A percentile compares a stretch with the other conserved stretches of the same genome.
Evolutionary conservation across 2,113 vertebrate species (phyloP).

Genomic region (Pelecanoides urinatrix): DNA sequence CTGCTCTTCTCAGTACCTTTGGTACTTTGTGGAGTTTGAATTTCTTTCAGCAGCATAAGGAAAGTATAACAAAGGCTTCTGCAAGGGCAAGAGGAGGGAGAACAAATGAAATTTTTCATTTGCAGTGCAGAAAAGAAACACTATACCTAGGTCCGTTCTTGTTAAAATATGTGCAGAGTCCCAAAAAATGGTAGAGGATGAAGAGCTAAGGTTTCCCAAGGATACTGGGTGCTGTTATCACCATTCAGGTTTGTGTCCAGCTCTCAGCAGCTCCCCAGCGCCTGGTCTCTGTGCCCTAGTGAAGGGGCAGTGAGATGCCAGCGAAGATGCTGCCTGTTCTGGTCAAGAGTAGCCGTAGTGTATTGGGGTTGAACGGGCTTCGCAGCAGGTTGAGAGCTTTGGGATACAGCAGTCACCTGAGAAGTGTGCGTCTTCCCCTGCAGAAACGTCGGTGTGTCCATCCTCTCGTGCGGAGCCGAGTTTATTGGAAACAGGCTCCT

Average conservation of each 20-base stretch:
- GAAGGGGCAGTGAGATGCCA: neutral
- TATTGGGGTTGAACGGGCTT: neutral
- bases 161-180: neutral
- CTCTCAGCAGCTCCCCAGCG: neutral
- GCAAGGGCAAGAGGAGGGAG: neutral
- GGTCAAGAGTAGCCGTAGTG: no score
- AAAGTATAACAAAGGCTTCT: neutral
- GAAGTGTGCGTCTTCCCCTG: neutral
- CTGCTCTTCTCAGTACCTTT: neutral
- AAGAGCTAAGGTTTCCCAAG: neutral
- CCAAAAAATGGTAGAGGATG: neutral
- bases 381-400: neutral
- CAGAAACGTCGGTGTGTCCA: neutral
- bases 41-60: neutral
- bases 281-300: no score
- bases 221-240: neutral
- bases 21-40: neutral
- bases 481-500: neutral
- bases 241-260: neutral
- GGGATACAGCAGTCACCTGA: neutral
- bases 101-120: neutral
- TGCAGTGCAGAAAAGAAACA: neutral
- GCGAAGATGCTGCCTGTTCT: neutral
- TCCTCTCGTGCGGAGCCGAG: neutral
- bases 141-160: no score